Conservation (phyloP, 2,113 vertebrate genomes). For the Microcebus jonahi region DNA sequence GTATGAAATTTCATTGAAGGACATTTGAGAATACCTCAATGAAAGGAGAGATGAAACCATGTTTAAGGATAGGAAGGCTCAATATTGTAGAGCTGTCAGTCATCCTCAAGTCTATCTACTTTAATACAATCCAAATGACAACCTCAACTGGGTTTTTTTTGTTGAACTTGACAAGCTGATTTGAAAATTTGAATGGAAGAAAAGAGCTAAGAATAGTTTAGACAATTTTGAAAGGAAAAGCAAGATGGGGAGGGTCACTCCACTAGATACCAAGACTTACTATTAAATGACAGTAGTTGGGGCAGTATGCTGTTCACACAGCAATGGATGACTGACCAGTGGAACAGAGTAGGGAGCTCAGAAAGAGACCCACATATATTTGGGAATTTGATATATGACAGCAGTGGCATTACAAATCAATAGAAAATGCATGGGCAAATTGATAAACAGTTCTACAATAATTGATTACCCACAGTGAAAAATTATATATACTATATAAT, state of each 20-base stretch:
- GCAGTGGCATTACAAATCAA: not conserved
- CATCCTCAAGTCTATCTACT: slow-evolving; percentile 11
- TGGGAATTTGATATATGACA: not conserved
- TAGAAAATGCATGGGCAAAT: not conserved
- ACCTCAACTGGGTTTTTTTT: not conserved
- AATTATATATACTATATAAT: not conserved
- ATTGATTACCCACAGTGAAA: not conserved
- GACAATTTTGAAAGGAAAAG: slow-evolving; percentile 7
- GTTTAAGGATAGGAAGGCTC: not conserved
- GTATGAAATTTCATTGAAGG: slow-evolving; percentile 8
- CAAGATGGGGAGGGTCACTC: not conserved
- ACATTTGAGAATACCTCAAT: not conserved
- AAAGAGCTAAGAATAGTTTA: slow-evolving; percentile 9
- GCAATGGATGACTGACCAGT: not conserved
- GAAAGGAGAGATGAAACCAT: not conserved
- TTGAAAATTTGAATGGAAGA: not conserved
- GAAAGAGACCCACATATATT: not conserved
- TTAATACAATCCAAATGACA: slow-evolving; percentile 7
- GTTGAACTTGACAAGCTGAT: slow-evolving; percentile 41
- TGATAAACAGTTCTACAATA: not conserved
- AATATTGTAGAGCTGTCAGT: not conserved
- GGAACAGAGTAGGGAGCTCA: not conserved
- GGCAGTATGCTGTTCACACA: not conserved
- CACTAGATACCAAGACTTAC: not conserved
- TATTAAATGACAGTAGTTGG: not conserved